Percentiles rank a stretch among this genome's conserved stretches.
Conservation (phyloP, 2,113 vertebrate species). For the Fukomys damarensis region DNA sequence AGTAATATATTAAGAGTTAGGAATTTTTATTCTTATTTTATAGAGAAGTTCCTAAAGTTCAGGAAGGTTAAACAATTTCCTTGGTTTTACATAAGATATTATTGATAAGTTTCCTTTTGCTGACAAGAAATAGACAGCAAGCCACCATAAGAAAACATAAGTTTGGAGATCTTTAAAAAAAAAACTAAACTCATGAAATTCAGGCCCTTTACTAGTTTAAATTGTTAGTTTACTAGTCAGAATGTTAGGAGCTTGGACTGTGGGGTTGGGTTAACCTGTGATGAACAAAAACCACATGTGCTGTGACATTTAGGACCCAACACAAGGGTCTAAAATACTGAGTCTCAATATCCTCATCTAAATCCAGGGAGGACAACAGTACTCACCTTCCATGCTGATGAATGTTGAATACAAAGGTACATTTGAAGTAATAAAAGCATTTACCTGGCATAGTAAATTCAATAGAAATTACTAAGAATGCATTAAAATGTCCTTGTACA, state of each 20-base stretch:
- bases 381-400: not conserved
- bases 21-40: conserved; percentile 35
- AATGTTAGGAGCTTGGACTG: not conserved
- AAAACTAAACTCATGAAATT: not conserved
- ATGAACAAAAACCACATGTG: not conserved
- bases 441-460: not conserved
- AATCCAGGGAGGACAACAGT: not conserved
- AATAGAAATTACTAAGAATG: not conserved
- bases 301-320: not conserved
- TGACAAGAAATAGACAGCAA: not conserved
- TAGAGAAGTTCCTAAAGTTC: not conserved
- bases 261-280: not conserved
- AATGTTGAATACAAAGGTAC: not conserved
- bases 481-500: not conserved
- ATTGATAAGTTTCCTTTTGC: not conserved
- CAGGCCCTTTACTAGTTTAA: not conserved
- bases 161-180: not conserved
- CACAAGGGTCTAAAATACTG: not conserved
- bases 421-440: not conserved
- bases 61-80: conserved; percentile 6
- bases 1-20: not conserved
- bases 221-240: not conserved
- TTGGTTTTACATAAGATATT: not conserved
- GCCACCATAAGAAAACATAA: not conserved
- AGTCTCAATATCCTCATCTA: not conserved